Evolutionary conservation across 2,888 invertebrate species (phyloP).

Genomic region (Nomada ferruginata): DNA sequence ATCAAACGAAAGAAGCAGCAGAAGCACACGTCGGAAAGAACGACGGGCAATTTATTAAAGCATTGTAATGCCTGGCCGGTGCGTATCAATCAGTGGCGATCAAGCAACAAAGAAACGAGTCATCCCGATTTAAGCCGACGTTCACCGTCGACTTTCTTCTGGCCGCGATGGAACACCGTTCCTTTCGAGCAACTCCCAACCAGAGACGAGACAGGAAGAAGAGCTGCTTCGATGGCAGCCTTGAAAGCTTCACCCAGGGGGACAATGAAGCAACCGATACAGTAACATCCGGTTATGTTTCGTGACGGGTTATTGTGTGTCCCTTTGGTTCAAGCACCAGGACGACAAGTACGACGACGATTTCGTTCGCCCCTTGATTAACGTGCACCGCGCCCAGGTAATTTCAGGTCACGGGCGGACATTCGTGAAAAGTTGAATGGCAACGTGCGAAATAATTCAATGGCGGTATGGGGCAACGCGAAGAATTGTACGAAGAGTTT

Average conservation of each 20-base stretch:
- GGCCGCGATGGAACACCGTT: background rate
- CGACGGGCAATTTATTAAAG: slow-evolving; percentile 40
- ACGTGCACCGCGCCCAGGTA: slow-evolving; percentile 34
- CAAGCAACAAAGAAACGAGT: slow-evolving; percentile 37
- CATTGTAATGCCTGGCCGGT: slow-evolving; percentile 29
- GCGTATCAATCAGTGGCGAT: slow-evolving; percentile 53
- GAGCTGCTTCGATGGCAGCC: slow-evolving; percentile 59
- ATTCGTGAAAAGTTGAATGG: background rate
- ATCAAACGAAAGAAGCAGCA: background rate
- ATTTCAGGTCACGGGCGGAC: slow-evolving; percentile 17
- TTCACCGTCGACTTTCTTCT: slow-evolving; percentile 33
- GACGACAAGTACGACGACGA: background rate
- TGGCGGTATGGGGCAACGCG: too few species aligned
- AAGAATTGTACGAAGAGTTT: background rate
- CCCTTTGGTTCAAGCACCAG: background rate
- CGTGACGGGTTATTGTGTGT: slow-evolving; percentile 58
- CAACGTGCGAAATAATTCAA: too few species aligned
- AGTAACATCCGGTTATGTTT: slow-evolving; percentile 62
- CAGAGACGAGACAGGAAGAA: slow-evolving; percentile 31
- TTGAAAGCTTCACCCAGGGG: slow-evolving; percentile 50
- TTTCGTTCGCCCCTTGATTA: slow-evolving; percentile 26
- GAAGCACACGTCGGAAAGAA: background rate
- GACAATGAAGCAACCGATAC: slow-evolving; percentile 59
- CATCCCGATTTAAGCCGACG: slow-evolving; percentile 23
- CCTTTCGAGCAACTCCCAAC: slow-evolving; percentile 4